Evolutionary conservation across 2,888 invertebrate species (phyloP).

Genomic region (Agrotis puta): DNA sequence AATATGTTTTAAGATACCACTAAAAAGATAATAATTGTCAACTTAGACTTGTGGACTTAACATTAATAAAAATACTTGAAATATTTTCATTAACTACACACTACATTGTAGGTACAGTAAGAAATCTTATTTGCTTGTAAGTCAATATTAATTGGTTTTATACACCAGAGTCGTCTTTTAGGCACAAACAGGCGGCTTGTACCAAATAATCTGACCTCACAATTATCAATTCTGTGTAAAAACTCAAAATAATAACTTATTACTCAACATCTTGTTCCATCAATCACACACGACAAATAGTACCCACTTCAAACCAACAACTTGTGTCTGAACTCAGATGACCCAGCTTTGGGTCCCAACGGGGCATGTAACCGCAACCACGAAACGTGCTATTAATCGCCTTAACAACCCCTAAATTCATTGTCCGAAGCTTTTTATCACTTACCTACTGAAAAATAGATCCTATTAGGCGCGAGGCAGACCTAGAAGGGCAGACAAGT

Average conservation of each 20-base stretch:
- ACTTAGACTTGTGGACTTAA: no score
- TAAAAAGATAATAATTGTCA: no score
- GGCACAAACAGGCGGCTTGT: no score
- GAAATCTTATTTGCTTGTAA: no score
- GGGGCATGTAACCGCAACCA: slow-evolving; percentile 29
- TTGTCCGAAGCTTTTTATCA: slow-evolving; percentile 17
- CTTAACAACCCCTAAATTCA: slow-evolving; percentile 20
- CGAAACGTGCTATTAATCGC: slow-evolving; percentile 22
- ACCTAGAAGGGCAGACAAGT: neutral
- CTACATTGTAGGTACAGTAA: no score
- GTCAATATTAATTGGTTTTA: no score
- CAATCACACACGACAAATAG: neutral
- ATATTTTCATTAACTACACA: no score
- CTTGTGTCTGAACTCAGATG: neutral
- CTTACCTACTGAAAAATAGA: neutral
- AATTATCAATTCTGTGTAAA: neutral
- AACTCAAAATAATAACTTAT: neutral
- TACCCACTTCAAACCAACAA: slow-evolving; percentile 15
- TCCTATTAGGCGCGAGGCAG: neutral
- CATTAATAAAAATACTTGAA: no score
- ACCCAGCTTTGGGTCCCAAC: neutral
- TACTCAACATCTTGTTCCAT: neutral
- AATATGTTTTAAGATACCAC: no score
- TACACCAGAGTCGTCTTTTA: no score
- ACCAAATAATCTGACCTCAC: neutral